Conservation (phyloP, 1,140 invertebrate species). For the Mactra quadrangularis region DNA sequence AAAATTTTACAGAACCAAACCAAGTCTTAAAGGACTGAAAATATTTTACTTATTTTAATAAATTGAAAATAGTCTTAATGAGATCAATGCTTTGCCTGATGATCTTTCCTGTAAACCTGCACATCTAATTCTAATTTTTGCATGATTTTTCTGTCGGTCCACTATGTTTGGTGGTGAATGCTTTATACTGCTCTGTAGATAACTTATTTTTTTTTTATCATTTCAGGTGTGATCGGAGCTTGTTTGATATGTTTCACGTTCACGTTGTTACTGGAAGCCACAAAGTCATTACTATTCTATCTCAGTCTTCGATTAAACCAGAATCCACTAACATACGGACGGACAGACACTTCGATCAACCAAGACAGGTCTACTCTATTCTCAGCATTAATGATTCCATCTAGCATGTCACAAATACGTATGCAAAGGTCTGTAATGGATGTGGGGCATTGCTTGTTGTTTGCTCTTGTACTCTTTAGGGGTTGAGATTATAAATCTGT, state of each 20-base stretch:
- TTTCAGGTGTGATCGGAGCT: slow-evolving; percentile 45
- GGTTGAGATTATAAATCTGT: no score
- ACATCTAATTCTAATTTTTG: no score
- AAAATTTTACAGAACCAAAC: no score
- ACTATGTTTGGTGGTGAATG: no score
- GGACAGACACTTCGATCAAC: slow-evolving; percentile 47
- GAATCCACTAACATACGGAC: slow-evolving; percentile 59
- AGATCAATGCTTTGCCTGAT: no score
- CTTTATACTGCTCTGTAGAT: no score
- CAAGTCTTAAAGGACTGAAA: no score
- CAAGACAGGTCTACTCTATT: slow-evolving; percentile 53
- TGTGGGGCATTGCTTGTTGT: not conserved
- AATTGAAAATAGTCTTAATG: no score
- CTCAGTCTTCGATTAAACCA: slow-evolving; percentile 41
- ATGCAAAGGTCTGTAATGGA: slow-evolving; percentile 56
- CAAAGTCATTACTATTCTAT: slow-evolving; percentile 53
- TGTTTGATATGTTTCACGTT: slow-evolving; percentile 36
- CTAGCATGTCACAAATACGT: slow-evolving; percentile 54
- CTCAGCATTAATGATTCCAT: slow-evolving; percentile 59
- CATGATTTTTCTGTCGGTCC: no score
- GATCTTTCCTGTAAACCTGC: no score
- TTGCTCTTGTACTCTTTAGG: no score
- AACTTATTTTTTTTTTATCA: not conserved
- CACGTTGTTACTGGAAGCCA: slow-evolving; percentile 44
- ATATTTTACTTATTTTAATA: no score